Evolutionary conservation across 1,140 invertebrate species (phyloP).

Genomic region (Diachasma alloeum): DNA sequence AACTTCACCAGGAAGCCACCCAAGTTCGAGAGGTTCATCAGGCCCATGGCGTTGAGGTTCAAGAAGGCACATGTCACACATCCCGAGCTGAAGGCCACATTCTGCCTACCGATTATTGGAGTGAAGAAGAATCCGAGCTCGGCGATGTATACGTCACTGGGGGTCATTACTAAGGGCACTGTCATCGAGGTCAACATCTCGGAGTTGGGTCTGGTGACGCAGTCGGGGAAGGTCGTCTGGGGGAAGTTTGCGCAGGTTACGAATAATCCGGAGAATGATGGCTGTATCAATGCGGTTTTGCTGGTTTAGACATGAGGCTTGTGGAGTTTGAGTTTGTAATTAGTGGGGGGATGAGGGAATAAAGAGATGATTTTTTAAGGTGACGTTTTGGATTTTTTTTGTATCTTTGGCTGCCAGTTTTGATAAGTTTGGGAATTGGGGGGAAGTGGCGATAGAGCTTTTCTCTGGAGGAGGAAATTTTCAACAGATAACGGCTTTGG

Average conservation of each 20-base stretch:
- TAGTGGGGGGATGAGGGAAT: neutral
- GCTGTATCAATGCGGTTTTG: slow-evolving; percentile 98
- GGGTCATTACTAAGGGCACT: slow-evolving; percentile 99
- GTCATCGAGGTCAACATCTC: slow-evolving; percentile 98
- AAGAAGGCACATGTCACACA: slow-evolving; percentile 99
- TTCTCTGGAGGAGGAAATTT: no score
- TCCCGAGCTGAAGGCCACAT: slow-evolving; percentile 99
- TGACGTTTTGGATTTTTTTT: neutral
- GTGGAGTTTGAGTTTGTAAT: neutral
- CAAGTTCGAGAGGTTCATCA: slow-evolving; percentile 98
- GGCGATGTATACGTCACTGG: slow-evolving; percentile 94
- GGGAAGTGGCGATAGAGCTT: no score
- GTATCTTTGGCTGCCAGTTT: no score
- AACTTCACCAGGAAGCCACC: slow-evolving; percentile 99
- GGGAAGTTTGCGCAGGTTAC: slow-evolving; percentile 99
- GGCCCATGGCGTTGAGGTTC: slow-evolving; percentile 96
- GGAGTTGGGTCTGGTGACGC: slow-evolving; percentile 98
- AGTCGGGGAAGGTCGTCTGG: slow-evolving; percentile 99
- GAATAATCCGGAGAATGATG: slow-evolving; percentile 99
- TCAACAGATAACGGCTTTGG: no score
- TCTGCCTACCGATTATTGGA: slow-evolving; percentile 96
- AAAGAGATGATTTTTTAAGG: neutral
- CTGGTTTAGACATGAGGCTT: slow-evolving; percentile 77
- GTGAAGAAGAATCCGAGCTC: slow-evolving; percentile 99
- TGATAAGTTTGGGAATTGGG: no score